Evolutionary conservation across 2,888 invertebrate species (phyloP).

Genomic region (Coremacera marginata): DNA sequence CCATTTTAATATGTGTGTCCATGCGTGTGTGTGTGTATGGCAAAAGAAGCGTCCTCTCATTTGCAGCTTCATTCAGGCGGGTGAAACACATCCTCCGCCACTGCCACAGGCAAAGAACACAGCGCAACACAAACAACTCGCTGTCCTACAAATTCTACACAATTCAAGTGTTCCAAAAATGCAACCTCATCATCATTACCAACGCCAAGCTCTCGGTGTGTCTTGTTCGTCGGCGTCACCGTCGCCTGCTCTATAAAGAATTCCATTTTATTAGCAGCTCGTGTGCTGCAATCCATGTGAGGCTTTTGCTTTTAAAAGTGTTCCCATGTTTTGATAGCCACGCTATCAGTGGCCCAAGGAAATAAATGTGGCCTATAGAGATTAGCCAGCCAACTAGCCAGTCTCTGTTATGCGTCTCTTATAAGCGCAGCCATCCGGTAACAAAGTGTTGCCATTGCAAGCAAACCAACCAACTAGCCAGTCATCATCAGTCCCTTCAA

Average conservation of each 20-base stretch:
- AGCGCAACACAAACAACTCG: no score
- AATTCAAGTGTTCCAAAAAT: not conserved
- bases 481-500: constrained; percentile 1
- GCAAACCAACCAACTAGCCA: not conserved
- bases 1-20: not conserved
- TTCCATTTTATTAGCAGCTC: constrained; percentile 61
- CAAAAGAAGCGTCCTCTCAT: not conserved
- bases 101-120: not conserved
- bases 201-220: not conserved
- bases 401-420: not conserved
- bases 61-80: not conserved
- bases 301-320: constrained; percentile 59
- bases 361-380: constrained; percentile 66
- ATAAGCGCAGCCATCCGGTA: not conserved
- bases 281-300: constrained; percentile 57
- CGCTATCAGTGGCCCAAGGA: constrained; percentile 65
- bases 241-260: constrained; percentile 55
- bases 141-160: no score
- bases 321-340: constrained; percentile 65
- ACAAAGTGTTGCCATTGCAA: not conserved
- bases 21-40: not conserved
- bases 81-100: not conserved
- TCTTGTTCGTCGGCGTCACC: not conserved
- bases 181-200: constrained; percentile 8
- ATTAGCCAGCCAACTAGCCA: constrained; percentile 47